These are phyloP conservation scores for Dromius quadrimaculatus DNA, from an alignment of 2,888 invertebrate species.

Conservation along the genomic window DNA sequence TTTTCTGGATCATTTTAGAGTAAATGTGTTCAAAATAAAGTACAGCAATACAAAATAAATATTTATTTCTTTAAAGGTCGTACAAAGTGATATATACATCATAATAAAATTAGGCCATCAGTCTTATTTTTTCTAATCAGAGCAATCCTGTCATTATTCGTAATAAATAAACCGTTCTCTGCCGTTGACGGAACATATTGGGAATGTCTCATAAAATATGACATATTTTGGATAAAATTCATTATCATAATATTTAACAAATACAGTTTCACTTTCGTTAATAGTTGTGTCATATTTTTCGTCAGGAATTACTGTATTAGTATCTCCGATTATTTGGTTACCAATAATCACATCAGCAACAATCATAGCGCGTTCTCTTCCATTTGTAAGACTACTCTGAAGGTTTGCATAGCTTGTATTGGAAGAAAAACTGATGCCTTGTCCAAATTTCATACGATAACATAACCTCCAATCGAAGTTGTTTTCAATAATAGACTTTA, in stretches of 20 bases:
- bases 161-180: conserved; percentile 16
- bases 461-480: conserved; percentile 44
- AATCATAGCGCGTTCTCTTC: conserved; percentile 41
- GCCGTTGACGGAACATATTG: not conserved
- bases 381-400: conserved; percentile 29
- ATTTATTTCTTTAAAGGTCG: too few species aligned
- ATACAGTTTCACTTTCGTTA: conserved; percentile 13
- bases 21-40: too few species aligned
- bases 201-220: conserved; percentile 34
- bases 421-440: conserved; percentile 40
- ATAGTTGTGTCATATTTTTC: conserved; percentile 38
- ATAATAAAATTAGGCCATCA: too few species aligned
- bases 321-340: not conserved
- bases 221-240: conserved; percentile 49
- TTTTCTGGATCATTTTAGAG: too few species aligned
- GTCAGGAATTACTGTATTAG: conserved; percentile 12
- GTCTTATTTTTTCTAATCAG: too few species aligned
- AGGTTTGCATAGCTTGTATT: conserved; percentile 33
- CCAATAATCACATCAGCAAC: conserved; percentile 37
- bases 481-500: conserved; percentile 28
- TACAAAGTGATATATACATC: too few species aligned
- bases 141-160: too few species aligned
- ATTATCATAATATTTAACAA: conserved; percentile 42
- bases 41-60: too few species aligned
- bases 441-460: conserved; percentile 28